Base-by-base conservation (phyloP, 2,888 invertebrate genomes). In the Troilus luridus region DNA sequence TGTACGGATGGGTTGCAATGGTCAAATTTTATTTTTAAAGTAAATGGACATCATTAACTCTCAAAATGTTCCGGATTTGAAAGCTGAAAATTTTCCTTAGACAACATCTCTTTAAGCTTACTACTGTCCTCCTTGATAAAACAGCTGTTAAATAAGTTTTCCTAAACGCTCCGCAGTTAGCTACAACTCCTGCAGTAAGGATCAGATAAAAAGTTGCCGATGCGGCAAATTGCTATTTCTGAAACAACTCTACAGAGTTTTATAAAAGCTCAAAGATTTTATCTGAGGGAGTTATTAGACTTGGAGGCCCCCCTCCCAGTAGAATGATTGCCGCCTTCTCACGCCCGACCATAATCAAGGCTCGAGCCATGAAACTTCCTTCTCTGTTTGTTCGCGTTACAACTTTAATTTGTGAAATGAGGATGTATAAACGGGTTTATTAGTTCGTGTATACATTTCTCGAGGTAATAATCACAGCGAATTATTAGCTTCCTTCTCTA, bases 201-300 rank as follows among this genome's bases (percentile, higher is more conserved):
- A 77, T 77, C 72, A 41, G 72, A 77, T 77, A 77, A 77, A 77
- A 77, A 77, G 72, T 77, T 77, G 72, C 72, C 72, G 72, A 77
- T 77, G 72, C 41, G 41, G 72, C 72, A 77, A 77, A 77, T 77
- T 77, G 72, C 72, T 77, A 77, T 77, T 77, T 41, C 72, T 77
- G 72, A 77, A 77, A 77, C 72, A 77, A 77, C 72, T 77, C 72
- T 77, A 41, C 12, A 19, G 41, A 77, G 27, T 77, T 77, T 77
- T 77, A 41, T 77, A 77, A 77, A 72, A 77, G 72, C 72, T 77
- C 17, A 41, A 77, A 77, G 72, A 77, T 77, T 41, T 77, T 77
- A 77, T 77, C 72, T 77, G 41, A 17, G 72, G 72, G 27, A 41
- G 41, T 27, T 77, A 41, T 41, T 77, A 41, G 17, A n/a, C 10